Base-by-base conservation (phyloP, 1,140 invertebrate species). In the Sycophaga agraensis region DNA sequence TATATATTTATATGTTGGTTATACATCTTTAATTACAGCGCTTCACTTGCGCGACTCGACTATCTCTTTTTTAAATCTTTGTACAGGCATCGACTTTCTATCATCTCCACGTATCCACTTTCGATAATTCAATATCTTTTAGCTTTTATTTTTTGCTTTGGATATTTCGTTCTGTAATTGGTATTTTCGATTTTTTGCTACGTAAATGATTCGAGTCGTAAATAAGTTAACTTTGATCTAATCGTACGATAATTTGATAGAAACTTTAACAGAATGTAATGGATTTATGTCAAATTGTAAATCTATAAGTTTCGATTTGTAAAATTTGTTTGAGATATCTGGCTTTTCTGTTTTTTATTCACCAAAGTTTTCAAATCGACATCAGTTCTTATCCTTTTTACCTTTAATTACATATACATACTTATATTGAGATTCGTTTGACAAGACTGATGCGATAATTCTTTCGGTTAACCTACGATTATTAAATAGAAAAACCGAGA, bases 1-100 rank as follows among this genome's bases (percentile, higher is more conserved):
- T n/a, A n/a, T n/a, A 66, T 66, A 63, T 64, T 62, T 63, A 64
- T 66, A 55, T 28, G 56, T 59, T n/a, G 49, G 48, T 58, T 59
- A 59, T 59, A 64, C 39, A 57, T 43, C 22, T 51, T 63, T 63
- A 58, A 45, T 63, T 63, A 56, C 59, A 62, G 53, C 59, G 35
- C 53, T 42, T 6, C 12, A 50, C 49, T 35, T n/a, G 51, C 53
- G 37, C 45, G 37, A 56, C n/a, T 56, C 53, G 16, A 48, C 51
- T 50, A 56, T 56, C 37, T 61, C 48, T 16, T 54, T 63, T 50
- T 51, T 57, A 16, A 24, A 39, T 58, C 48, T 63, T 63, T 63
- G 54, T 58, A 57, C 53, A 63, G 46, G 31, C 39, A 51, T 58
- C 48, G 39, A 6, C 34, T 50, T 58, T 57, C 37, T 57, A 34